These are phyloP conservation scores for Microtus richardsoni DNA, from an alignment of 2,113 vertebrate genomes.

Conservation along the genomic window DNA sequence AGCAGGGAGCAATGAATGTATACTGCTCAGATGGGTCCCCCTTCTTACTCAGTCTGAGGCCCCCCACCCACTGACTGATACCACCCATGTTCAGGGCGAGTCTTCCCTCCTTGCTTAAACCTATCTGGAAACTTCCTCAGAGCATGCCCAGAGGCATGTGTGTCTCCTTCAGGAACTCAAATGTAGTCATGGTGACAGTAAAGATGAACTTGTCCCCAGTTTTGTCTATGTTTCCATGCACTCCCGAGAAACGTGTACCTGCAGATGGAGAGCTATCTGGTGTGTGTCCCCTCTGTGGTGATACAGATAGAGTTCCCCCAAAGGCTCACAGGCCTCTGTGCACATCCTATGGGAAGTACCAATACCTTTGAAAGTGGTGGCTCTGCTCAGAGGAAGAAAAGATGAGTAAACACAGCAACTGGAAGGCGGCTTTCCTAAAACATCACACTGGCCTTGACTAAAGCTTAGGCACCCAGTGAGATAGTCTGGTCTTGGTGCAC, in stretches of 20 bases:
- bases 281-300: neutral
- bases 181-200: neutral
- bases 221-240: too few species aligned
- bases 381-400: neutral
- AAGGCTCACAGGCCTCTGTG: neutral
- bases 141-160: neutral
- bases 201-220: neutral
- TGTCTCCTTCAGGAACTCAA: neutral
- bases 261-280: neutral
- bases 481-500: neutral
- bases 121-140: neutral
- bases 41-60: neutral
- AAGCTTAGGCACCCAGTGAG: neutral
- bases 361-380: too few species aligned
- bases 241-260: neutral
- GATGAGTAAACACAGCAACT: neutral
- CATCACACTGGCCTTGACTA: too few species aligned
- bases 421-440: neutral
- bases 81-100: neutral
- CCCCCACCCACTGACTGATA: neutral
- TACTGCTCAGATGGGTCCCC: neutral
- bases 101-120: neutral
- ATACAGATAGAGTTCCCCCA: too few species aligned
- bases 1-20: neutral
- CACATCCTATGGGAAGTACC: accelerated